Base-by-base conservation (phyloP, 64 coral and sea anemone species). In the Dendronephthya gigantea region DNA sequence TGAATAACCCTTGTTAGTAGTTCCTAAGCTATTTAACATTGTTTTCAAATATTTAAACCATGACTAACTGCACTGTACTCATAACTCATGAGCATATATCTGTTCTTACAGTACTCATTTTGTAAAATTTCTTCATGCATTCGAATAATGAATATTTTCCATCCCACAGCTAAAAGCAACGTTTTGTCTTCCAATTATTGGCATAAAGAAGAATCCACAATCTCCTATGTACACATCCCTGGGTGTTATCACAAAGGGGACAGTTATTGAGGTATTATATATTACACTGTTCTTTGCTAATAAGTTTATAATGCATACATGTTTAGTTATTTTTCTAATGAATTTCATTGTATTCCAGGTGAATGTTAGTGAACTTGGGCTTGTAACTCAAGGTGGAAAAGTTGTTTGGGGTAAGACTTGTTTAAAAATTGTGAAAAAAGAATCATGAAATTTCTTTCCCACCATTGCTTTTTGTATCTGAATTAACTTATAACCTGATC, bases 211-310 rank as follows among this genome's bases (percentile, higher is more conserved):
- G 88, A 98, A 98, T 58, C 95, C 95, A 4, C 95, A 98, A 31
- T 98, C 95, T 7, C 89, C 95, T 31, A 90, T 98, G 82, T 98
- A 98, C 84, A 98, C 92, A 82, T 91, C 92, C 17, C 38, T 98
- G 19, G 95, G 92, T 29, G 95, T 98, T 14, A 98, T 98, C 23
- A 98, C 95, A 25, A 98, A 98, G 87, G 95, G 95, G 82, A 98
- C 95, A 29, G 90, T 98, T 37, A 79, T 93, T 31, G 95, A 98
- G 87, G 94, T 97, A 51, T n/a, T n/a, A n/a, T n/a, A n/a, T n/a
- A n/a, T n/a, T 17, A 17, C 14, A 35, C 33, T 34, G 8, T 83
- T 8, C 48, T 15, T 28, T 74, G 12, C 68, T 30, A 0, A 19
- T 70, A 9, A 19, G 6, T 0, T 9, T 74, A 19, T 16, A 27